These are phyloP conservation scores for Anthopleura xanthogrammica DNA, from an alignment of 92 coral and sea anemone species.

Conservation along the genomic window DNA sequence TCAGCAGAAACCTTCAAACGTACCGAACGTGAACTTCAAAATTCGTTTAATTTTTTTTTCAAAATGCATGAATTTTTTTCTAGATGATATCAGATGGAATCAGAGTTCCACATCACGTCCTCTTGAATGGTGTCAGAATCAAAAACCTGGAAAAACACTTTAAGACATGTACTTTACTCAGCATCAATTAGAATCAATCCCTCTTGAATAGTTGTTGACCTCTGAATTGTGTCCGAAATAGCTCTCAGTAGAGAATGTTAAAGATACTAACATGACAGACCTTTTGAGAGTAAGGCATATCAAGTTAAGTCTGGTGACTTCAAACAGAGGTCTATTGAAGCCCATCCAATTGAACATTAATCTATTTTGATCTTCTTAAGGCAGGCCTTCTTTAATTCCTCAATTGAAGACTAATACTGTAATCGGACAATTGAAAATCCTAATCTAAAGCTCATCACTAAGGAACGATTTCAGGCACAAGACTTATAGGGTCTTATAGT, in stretches of 20 bases:
- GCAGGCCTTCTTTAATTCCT: not conserved
- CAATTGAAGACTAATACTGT: not conserved
- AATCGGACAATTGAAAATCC: not conserved
- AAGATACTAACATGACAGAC: not conserved
- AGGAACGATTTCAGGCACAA: not conserved
- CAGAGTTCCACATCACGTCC: not conserved
- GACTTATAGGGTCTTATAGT: not conserved
- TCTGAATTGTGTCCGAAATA: not conserved
- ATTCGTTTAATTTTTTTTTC: too few relatives aligned
- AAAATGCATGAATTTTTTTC: too few relatives aligned
- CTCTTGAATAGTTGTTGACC: not conserved
- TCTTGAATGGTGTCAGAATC: not conserved
- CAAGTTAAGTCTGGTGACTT: not conserved
- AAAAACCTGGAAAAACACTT: not conserved
- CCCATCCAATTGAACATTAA: not conserved
- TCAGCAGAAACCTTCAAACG: too few relatives aligned
- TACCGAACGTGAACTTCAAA: too few relatives aligned
- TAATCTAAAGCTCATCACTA: constrained; percentile 3
- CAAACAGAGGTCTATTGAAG: not conserved
- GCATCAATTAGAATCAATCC: not conserved
- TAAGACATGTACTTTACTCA: not conserved
- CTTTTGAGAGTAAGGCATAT: not conserved
- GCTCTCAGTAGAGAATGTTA: not conserved
- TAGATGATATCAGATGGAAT: too few relatives aligned
- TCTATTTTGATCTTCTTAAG: not conserved